Evolutionary conservation across 2,797 vertebrate genomes (phyloP).

Genomic region (Miichthys miiuy): DNA sequence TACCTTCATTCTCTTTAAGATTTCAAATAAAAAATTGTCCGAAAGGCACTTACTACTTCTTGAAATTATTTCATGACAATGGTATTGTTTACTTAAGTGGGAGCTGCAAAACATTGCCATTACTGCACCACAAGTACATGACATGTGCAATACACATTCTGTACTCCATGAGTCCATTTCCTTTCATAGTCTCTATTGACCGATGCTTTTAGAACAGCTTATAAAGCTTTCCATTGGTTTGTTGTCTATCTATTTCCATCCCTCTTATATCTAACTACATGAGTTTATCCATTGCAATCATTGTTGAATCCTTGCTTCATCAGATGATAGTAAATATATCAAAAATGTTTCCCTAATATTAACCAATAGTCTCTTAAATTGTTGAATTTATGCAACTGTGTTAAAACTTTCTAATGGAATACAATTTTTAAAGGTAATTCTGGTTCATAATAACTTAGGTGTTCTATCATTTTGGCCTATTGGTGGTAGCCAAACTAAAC

Average conservation of each 20-base stretch:
- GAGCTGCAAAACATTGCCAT: background rate
- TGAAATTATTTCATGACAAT: constrained; percentile 3
- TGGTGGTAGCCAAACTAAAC: too few species aligned
- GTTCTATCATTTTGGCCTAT: background rate
- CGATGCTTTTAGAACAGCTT: constrained; percentile 1
- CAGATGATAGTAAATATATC: background rate
- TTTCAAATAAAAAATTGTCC: constrained; percentile 2
- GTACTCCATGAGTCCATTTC: background rate
- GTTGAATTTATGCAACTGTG: background rate
- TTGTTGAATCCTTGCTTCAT: background rate
- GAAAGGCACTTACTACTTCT: constrained; percentile 10
- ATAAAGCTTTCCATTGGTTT: too few species aligned
- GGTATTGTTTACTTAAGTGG: background rate
- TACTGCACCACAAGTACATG: background rate
- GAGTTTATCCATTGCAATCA: background rate
- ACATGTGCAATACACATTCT: background rate
- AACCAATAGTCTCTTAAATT: background rate
- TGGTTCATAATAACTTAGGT: background rate
- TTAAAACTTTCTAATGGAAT: too few species aligned
- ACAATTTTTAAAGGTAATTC: background rate
- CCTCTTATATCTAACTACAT: background rate
- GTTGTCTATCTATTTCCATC: background rate
- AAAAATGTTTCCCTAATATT: background rate
- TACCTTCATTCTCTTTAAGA: constrained; percentile 10
- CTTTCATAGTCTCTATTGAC: background rate